Evolutionary conservation across 2,888 invertebrate species (phyloP), one percentile per base, ranked within the genome.

Genomic region (Elmis aenea): DNA sequence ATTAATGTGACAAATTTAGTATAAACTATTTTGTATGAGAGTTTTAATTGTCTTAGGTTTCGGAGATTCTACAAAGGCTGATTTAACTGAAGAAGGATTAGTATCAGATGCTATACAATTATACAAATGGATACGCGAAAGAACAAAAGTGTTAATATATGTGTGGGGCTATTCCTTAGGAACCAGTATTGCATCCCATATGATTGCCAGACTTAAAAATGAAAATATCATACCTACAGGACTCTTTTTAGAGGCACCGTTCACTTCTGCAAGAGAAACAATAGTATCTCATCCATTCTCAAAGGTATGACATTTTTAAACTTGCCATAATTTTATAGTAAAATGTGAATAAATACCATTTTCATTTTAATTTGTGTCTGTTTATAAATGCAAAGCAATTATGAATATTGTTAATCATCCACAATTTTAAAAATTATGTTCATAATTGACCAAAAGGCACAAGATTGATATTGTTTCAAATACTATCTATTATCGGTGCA

Each of bases 101-200:
- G 57, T 62, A 8, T 50, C 53, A 38, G 66, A 66, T 42, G 58
- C 59, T 16, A 30, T 59, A 8, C 58, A 62, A 44, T 32, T 66
- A n/a, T 65, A 60, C 39, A 43, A 55, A 27, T 60, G 61, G 62
- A 42, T 66, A 3, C 16, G 30, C 16, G 50, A 45, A 9, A 52
- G 48, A 28, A 59, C 59, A 8, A 30, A 46, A 4, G 44, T 54
- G 6, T 48, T 45, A 8, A 58, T 66, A 34, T 65, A 56, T 45
- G 41, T 66, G 29, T 66, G 64, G 64, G 64, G 62, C 0, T 64
- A 65, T 40, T 66, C 66, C 1, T 42, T 66, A 26, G 66, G 66
- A 1, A 50, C 62, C n/a, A 54, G 62, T 13, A 38, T 66, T 36
- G 58, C 59, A 8, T 51, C 59, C n/a, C 51, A 51, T 21, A 60